A percentile compares a stretch with the other conserved stretches of the same genome.
These are phyloP conservation scores for Dryobota labecula DNA, from an alignment of 2,888 invertebrate species.

Conservation along the genomic window DNA sequence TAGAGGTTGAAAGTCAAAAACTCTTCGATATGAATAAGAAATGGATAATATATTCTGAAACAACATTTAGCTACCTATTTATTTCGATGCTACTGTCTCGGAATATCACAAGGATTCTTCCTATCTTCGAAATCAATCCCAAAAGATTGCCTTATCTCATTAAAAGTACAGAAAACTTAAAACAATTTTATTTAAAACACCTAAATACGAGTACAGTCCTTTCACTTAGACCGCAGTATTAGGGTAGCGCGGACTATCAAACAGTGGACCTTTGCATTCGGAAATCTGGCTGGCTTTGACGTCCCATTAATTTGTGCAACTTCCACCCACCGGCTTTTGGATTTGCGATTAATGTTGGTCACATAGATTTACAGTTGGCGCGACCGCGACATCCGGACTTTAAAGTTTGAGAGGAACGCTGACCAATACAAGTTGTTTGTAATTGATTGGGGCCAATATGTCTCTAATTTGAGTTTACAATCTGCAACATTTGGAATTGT, in stretches of 20 bases:
- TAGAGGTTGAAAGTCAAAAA: no score
- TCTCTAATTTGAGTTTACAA: neutral
- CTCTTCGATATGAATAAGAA: no score
- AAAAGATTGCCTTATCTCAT: neutral
- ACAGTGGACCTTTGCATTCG: conserved; percentile 75
- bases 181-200: neutral
- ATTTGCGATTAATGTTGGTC: conserved; percentile 55
- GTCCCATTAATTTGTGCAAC: conserved; percentile 83
- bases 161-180: neutral
- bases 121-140: neutral
- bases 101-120: neutral
- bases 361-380: conserved; percentile 54
- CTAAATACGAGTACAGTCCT: conserved; percentile 6
- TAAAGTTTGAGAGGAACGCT: conserved; percentile 34
- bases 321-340: conserved; percentile 69
- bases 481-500: neutral
- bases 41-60: neutral
- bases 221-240: conserved; percentile 44
- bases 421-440: conserved; percentile 40
- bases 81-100: neutral
- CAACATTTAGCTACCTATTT: neutral
- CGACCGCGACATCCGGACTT: conserved; percentile 33
- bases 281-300: conserved; percentile 79
- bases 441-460: conserved; percentile 10
- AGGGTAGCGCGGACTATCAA: conserved; percentile 62